Evolutionary conservation across 1,140 invertebrate species (phyloP), one percentile per base, ranked within the genome.

Genomic region (Drosophila kikkawai): DNA sequence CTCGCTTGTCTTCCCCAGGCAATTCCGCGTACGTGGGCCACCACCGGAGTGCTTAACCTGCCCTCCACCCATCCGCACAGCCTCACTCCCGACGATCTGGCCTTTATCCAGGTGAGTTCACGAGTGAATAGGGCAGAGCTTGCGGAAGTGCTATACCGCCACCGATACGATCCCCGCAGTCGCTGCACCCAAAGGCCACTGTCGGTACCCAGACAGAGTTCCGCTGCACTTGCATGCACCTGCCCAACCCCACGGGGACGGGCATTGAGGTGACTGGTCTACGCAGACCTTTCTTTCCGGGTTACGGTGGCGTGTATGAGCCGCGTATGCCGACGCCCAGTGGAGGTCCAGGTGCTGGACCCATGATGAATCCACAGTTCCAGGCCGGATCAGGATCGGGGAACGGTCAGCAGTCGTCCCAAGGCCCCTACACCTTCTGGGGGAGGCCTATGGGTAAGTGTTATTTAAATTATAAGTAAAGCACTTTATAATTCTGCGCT

Each of bases 161-260:
- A 37, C 9, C 44, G 1, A 15, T 8, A 7, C n/a, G 4, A 12
- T 26, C 3, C 2, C 19, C 29, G 0, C 63, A 86, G 79, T 26
- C 32, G 0, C 26, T 56, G 6, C 63, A 79, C 1, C 13, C 61
- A 11, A 8, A 44, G 3, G 11, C 32, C 5, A 26, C 50, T 19
- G 75, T 17, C 3, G 17, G 29, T 48, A 86, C 82, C 4, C 82
- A 85, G 63, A 85, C 82, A 2, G 82, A 85, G 0, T 82, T 56
- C 15, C 73, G 50, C 0, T 80, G 81, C 61, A 50, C 56, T 12
- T 83, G 80, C 70, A 67, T 73, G 80, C 22, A 63, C 12, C 50
- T 61, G 36, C 9, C 29, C 6, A 34, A 11, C 11, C 12, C n/a
- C 29, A 7, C 15, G 12, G 44, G 44, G 1, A 7, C 5, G 1